These are phyloP conservation scores for Hermodice carunculata DNA, from an alignment of 2,888 invertebrate species.

Conservation along the genomic window DNA sequence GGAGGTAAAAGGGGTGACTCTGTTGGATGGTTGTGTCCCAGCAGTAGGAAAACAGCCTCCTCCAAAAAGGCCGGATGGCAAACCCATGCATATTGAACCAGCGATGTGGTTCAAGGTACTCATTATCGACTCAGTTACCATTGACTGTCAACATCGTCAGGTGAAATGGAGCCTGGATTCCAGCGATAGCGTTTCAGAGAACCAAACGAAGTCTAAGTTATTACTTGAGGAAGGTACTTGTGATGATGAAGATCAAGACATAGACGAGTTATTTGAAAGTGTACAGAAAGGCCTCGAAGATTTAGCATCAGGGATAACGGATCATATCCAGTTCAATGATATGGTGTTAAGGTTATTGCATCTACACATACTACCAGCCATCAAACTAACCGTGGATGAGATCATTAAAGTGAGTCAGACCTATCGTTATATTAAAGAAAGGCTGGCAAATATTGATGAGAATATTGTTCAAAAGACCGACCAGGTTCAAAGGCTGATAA, in stretches of 20 bases:
- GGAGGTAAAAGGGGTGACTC: too few relatives aligned
- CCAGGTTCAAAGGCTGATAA: constrained; percentile 4
- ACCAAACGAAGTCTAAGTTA: too few relatives aligned
- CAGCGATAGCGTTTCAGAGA: too few relatives aligned
- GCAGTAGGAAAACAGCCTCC: constrained; percentile 19
- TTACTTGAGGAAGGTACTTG: too few relatives aligned
- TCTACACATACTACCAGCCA: constrained; percentile 55
- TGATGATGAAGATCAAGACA: constrained; percentile 52
- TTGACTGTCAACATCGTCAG: constrained; percentile 52
- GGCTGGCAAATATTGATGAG: not conserved
- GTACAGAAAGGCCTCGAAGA: constrained; percentile 15
- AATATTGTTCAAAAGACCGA: constrained; percentile 8
- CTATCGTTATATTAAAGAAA: not conserved
- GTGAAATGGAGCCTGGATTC: constrained; percentile 46
- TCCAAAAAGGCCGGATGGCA: too few relatives aligned
- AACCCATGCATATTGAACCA: constrained; percentile 57
- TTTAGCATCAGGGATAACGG: constrained; percentile 17
- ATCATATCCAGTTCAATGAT: constrained; percentile 25
- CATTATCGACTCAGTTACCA: constrained; percentile 52
- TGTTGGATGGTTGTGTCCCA: constrained; percentile 32
- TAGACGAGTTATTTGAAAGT: constrained; percentile 53
- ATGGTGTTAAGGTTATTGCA: constrained; percentile 51
- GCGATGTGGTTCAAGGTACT: constrained; percentile 62
- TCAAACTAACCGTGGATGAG: constrained; percentile 48
- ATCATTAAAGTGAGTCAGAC: constrained; percentile 36